Conservation (phyloP, 2,113 vertebrate species). For the Odocoileus virginianus region DNA sequence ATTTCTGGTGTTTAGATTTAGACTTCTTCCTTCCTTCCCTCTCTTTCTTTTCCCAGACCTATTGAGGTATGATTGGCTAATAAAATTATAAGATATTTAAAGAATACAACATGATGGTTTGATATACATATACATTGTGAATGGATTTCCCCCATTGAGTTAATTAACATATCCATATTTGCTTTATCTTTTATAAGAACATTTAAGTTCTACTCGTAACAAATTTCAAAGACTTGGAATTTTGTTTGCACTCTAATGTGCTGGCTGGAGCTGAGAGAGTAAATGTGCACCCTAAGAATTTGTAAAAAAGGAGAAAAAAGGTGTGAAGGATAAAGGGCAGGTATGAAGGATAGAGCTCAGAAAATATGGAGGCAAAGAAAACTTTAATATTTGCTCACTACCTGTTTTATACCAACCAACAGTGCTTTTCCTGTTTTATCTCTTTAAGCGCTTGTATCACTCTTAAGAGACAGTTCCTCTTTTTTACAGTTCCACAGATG, state of each 20-base stretch:
- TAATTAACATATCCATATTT: not conserved
- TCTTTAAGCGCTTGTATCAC: not conserved
- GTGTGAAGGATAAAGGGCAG: not conserved
- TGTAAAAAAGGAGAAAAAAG: not conserved
- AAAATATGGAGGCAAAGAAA: not conserved
- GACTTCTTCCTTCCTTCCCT: not conserved
- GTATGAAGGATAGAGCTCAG: not conserved
- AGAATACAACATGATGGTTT: not conserved
- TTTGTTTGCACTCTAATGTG: not conserved
- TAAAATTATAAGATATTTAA: not conserved
- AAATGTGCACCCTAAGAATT: not conserved
- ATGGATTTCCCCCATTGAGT: not conserved
- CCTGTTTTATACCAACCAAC: not conserved
- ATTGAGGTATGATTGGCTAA: not conserved
- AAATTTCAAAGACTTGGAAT: not conserved
- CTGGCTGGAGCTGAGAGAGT: not conserved
- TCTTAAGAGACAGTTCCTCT: not conserved
- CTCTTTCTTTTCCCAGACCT: not conserved
- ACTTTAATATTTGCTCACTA: not conserved
- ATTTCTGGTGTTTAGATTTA: not conserved
- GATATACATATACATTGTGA: not conserved
- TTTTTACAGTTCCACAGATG: not conserved
- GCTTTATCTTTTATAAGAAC: not conserved
- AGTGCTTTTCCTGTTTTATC: not conserved
- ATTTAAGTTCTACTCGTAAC: not conserved